phyloP scores from a whole-genome alignment of 2,797 vertebrate genomes.

The Rhodeus uyekii region DNA sequence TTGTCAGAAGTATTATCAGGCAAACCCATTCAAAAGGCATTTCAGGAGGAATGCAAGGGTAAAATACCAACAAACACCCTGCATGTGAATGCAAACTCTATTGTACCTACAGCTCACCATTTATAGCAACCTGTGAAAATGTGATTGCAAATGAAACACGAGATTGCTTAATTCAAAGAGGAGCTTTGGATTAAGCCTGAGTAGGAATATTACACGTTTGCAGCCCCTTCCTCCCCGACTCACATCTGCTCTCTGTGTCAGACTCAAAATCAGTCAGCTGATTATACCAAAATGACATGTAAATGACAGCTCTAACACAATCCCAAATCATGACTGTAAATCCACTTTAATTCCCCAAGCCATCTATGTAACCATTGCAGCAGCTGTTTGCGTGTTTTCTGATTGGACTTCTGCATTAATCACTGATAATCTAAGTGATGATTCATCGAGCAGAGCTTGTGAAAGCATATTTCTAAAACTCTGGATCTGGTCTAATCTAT shows the following conservation, averaged over 20 bases:
- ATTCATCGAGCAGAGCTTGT: not conserved
- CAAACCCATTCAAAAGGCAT: constrained; percentile 2
- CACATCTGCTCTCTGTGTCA: constrained; percentile 5
- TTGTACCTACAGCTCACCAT: constrained; percentile 7
- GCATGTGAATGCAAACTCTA: constrained; percentile 7
- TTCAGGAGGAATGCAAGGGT: constrained; percentile 3
- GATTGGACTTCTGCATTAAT: not conserved
- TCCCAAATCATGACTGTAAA: constrained; percentile 28
- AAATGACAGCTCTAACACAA: not conserved
- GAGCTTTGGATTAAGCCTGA: constrained; percentile 30
- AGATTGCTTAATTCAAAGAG: constrained; percentile 10
- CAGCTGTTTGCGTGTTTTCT: constrained; percentile 5
- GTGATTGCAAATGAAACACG: not conserved
- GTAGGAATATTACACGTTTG: constrained; percentile 38
- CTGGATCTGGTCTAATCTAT: not conserved
- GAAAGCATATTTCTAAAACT: not conserved
- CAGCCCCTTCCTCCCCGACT: not conserved
- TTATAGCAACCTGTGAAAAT: not conserved
- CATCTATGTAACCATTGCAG: not conserved
- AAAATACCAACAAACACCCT: constrained; percentile 15
- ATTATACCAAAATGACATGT: constrained; percentile 6
- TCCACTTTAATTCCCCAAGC: constrained; percentile 6
- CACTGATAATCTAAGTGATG: not conserved
- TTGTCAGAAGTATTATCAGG: constrained; percentile 23
- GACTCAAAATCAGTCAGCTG: constrained; percentile 5